Evolutionary conservation across 2,797 vertebrate species (phyloP).

Genomic region (Balearica regulorum): DNA sequence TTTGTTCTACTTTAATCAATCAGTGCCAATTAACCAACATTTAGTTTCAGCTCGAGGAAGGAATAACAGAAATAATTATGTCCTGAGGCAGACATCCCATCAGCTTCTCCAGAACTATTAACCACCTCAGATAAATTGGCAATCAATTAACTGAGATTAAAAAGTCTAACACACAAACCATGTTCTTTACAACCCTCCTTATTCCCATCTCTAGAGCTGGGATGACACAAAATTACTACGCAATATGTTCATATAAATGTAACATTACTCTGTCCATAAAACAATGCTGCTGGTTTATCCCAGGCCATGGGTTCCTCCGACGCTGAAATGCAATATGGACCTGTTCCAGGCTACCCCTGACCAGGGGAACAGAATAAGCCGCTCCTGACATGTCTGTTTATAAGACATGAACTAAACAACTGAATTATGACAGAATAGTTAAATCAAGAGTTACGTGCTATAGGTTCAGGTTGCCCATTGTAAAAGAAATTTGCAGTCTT

Average conservation of each 20-base stretch:
- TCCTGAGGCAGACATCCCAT: background rate
- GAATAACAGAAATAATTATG: background rate
- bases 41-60: background rate
- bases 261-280: background rate
- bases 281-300: background rate
- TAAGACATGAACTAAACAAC: background rate
- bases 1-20: background rate
- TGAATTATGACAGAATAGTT: background rate
- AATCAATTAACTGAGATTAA: conserved; percentile 26
- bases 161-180: background rate
- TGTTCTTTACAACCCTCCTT: background rate
- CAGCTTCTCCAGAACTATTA: background rate
- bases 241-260: background rate
- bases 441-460: background rate
- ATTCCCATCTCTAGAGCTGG: background rate
- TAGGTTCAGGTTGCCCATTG: background rate
- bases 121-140: background rate
- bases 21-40: conserved; percentile 14
- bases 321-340: background rate
- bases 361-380: background rate
- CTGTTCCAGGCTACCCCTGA: background rate
- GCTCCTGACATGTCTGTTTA: background rate
- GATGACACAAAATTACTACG: background rate
- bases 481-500: background rate
- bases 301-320: background rate